Evolutionary conservation across 2,888 invertebrate genomes (phyloP).

Genomic region (Xanthorhoe designata): DNA sequence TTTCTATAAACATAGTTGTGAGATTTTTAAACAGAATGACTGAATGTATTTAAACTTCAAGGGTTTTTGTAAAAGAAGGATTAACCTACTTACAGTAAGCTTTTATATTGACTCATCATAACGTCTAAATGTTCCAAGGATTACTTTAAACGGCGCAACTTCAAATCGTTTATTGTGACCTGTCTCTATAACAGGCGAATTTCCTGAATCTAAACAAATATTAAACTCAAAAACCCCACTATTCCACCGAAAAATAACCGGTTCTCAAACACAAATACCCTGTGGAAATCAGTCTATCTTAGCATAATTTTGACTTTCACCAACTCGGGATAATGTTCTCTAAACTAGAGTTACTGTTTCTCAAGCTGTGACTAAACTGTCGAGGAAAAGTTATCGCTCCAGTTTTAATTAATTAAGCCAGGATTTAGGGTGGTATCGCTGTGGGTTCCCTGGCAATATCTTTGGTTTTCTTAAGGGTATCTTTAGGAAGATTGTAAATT

Average conservation of each 20-base stretch:
- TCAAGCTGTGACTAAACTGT: constrained; percentile 21
- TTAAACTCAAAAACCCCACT: not conserved
- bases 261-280: constrained; percentile 13
- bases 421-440: constrained; percentile 21
- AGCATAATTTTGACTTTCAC: constrained; percentile 20
- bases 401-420: constrained; percentile 30
- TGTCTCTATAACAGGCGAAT: too few species aligned
- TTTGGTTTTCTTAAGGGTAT: constrained; percentile 4
- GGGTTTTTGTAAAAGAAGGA: too few species aligned
- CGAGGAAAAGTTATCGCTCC: constrained; percentile 25
- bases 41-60: too few species aligned
- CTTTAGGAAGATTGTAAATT: constrained; percentile 10
- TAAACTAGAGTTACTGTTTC: constrained; percentile 16
- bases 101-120: too few species aligned
- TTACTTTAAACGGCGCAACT: too few species aligned
- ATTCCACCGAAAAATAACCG: not conserved
- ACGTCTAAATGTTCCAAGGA: too few species aligned
- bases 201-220: not conserved
- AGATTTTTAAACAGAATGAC: too few species aligned
- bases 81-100: too few species aligned
- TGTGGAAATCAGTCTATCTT: constrained; percentile 26
- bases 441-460: constrained; percentile 12
- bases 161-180: too few species aligned
- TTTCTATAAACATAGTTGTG: too few species aligned
- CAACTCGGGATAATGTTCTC: constrained; percentile 8